A percentile compares a stretch with the other conserved stretches of the same genome.
phyloP scores from a whole-genome alignment of 1,140 invertebrate genomes.

The Procambarus virginalis region DNA sequence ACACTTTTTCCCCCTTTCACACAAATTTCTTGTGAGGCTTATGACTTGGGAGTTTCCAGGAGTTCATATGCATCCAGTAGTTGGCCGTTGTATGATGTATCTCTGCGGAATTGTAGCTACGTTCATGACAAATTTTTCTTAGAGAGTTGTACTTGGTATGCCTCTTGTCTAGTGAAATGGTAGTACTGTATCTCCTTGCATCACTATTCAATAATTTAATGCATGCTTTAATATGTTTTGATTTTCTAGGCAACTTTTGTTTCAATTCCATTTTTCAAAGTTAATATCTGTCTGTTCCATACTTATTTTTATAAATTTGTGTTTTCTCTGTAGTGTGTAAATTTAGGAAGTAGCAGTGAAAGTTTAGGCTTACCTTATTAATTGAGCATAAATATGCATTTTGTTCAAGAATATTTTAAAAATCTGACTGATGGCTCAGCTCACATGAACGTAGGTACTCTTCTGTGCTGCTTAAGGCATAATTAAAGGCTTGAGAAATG shows the following conservation, averaged over 20 bases:
- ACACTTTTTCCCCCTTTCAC: conserved; percentile 20
- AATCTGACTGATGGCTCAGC: background rate
- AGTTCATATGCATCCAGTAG: conserved; percentile 36
- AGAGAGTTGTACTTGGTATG: background rate
- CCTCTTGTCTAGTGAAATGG: background rate
- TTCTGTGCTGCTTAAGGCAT: background rate
- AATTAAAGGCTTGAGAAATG: background rate
- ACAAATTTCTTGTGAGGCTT: conserved; percentile 43
- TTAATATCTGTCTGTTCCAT: background rate
- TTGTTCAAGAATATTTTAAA: background rate
- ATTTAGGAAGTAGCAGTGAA: background rate
- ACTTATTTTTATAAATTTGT: background rate
- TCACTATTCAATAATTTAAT: background rate
- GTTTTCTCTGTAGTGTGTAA: background rate
- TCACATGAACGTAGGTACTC: conserved; percentile 23
- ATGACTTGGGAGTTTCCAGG: conserved; percentile 58
- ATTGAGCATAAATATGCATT: background rate
- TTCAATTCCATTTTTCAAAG: background rate
- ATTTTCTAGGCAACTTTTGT: background rate
- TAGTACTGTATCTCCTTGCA: background rate
- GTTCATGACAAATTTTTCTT: conserved; percentile 1
- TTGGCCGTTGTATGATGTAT: conserved; percentile 31
- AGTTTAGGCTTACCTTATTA: background rate
- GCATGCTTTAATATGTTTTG: background rate
- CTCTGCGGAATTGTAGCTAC: conserved; percentile 4